These are phyloP conservation scores for Sturmia bella DNA, from an alignment of 2,888 invertebrate species.

Conservation along the genomic window DNA sequence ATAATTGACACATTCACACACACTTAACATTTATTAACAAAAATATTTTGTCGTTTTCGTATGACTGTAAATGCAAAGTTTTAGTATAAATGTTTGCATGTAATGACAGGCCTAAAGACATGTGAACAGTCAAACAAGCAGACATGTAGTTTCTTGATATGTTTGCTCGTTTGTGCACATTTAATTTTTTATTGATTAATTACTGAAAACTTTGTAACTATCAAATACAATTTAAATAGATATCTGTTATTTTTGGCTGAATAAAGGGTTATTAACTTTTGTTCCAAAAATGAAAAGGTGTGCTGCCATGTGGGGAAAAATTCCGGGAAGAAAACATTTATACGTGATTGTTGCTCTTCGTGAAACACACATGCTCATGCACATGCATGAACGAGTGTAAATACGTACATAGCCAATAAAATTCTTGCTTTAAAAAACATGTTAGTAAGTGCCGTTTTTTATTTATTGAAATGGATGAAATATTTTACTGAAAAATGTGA, in stretches of 20 bases:
- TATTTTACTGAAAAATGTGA: not conserved
- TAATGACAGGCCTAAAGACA: constrained; percentile 32
- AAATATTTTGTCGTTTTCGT: constrained; percentile 45
- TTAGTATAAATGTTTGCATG: constrained; percentile 23
- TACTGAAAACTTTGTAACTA: constrained; percentile 23
- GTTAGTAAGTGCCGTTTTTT: not conserved
- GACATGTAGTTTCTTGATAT: constrained; percentile 29
- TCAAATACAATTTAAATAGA: constrained; percentile 10
- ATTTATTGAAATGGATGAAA: constrained; percentile 1
- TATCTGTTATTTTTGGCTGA: constrained; percentile 6
- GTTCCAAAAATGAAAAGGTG: constrained; percentile 46
- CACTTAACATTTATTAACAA: constrained; percentile 48
- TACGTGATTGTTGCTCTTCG: constrained; percentile 4
- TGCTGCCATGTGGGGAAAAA: constrained; percentile 34
- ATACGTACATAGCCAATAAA: too few relatives aligned
- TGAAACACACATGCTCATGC: not conserved
- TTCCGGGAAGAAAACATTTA: constrained; percentile 14
- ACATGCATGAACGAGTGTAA: too few relatives aligned
- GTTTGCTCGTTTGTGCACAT: constrained; percentile 8
- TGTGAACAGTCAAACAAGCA: constrained; percentile 27
- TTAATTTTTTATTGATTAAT: constrained; percentile 59
- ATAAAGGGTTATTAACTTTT: constrained; percentile 64
- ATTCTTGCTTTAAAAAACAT: too few relatives aligned
- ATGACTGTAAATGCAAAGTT: not conserved
- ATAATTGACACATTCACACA: constrained; percentile 15